A percentile compares a stretch with the other conserved stretches of the same genome.
These are phyloP conservation scores for Drosophila nigricruria DNA, from an alignment of 2,888 invertebrate genomes.

Conservation along the genomic window DNA sequence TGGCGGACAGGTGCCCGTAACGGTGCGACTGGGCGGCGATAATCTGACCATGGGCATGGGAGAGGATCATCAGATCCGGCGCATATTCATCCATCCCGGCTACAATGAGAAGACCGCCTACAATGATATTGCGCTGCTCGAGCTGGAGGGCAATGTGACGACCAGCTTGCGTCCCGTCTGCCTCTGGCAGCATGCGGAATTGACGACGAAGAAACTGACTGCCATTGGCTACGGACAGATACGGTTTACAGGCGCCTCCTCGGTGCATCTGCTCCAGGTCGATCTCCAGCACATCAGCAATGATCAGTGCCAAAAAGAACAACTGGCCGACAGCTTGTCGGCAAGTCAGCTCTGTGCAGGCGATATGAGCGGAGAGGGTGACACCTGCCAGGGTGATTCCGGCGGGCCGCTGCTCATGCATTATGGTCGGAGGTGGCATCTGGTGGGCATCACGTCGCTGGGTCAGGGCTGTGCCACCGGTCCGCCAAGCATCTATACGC, in stretches of 20 bases:
- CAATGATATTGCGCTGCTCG: conserved; percentile 89
- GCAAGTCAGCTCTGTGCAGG: conserved; percentile 63
- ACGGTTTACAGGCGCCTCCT: conserved; percentile 75
- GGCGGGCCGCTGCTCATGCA: conserved; percentile 61
- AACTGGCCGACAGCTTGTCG: conserved; percentile 44
- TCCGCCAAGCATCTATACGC: conserved; percentile 77
- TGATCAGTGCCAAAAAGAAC: conserved; percentile 27
- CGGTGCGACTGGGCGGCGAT: conserved; percentile 72
- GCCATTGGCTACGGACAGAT: conserved; percentile 88
- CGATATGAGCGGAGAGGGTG: conserved; percentile 40
- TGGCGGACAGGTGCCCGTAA: conserved; percentile 53
- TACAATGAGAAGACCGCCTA: conserved; percentile 87
- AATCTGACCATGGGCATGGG: conserved; percentile 60
- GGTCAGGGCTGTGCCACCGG: conserved; percentile 76
- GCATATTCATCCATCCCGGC: conserved; percentile 86
- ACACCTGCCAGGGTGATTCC: conserved; percentile 75
- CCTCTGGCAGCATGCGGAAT: conserved; percentile 83
- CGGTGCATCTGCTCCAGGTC: conserved; percentile 61
- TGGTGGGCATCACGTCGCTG: conserved; percentile 70
- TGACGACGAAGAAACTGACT: conserved; percentile 84
- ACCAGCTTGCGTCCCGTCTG: conserved; percentile 84
- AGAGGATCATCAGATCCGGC: conserved; percentile 34
- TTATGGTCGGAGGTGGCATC: not conserved
- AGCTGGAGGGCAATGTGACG: conserved; percentile 80
- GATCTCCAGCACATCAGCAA: conserved; percentile 38